phyloP scores from a whole-genome alignment of 2,797 vertebrate species.

The Sorex maritimensis region DNA sequence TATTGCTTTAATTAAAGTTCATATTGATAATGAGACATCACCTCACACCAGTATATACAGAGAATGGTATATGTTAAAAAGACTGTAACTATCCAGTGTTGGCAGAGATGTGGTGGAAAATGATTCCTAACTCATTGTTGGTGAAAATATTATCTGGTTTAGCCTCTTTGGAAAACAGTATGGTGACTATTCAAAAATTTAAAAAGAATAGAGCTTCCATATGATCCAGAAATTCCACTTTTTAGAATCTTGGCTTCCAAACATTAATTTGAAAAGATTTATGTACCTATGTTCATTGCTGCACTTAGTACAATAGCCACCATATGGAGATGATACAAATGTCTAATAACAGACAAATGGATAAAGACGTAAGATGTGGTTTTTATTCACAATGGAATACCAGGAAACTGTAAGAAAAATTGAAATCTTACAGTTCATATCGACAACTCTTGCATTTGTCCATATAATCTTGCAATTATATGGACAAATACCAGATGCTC shows the following conservation, averaged over 20 bases:
- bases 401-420: background rate
- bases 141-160: background rate
- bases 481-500: too few species aligned
- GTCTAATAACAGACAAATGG: background rate
- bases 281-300: background rate
- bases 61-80: too few species aligned
- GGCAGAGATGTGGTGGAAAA: too few species aligned
- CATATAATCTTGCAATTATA: too few species aligned
- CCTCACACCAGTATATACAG: too few species aligned
- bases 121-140: too few species aligned
- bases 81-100: too few species aligned
- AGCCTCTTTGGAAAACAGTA: background rate
- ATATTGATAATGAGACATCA: background rate
- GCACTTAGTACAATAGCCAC: background rate
- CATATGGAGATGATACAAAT: background rate
- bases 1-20: constrained; percentile 23
- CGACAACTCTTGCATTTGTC: too few species aligned
- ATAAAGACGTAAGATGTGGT: background rate
- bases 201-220: background rate
- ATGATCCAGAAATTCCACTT: background rate
- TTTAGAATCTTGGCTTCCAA: background rate
- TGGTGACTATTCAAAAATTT: background rate
- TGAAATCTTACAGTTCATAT: too few species aligned
- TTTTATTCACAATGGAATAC: background rate
- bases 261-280: background rate